phyloP scores from a whole-genome alignment of 2,113 vertebrate genomes.

The Pipra filicauda region DNA sequence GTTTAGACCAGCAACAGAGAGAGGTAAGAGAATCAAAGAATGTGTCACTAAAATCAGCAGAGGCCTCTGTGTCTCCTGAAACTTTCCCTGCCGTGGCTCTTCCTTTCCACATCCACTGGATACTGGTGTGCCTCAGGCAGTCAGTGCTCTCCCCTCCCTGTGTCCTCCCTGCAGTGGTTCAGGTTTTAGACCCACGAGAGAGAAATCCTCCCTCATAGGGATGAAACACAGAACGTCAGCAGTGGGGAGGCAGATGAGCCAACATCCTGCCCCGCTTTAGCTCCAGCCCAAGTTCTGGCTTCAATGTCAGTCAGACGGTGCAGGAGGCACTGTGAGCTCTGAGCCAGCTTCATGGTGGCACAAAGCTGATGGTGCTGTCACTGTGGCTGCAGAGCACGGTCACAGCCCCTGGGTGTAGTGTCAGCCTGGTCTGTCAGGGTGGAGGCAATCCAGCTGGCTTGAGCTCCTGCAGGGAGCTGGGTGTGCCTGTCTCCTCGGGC shows the following conservation, averaged over 20 bases:
- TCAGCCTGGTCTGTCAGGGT: neutral
- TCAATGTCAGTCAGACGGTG: neutral
- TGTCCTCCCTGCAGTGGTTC: neutral
- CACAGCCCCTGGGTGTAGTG: neutral
- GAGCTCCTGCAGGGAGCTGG: neutral
- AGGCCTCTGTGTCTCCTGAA: neutral
- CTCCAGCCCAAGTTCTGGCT: neutral
- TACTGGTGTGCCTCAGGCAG: neutral
- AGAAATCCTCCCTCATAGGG: neutral
- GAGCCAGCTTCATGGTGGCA: neutral
- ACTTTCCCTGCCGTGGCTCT: neutral
- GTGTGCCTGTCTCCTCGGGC: neutral
- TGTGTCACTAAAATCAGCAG: neutral
- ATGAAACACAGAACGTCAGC: neutral
- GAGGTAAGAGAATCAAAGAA: constrained; percentile 78
- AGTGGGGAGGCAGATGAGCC: neutral
- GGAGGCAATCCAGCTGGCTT: neutral
- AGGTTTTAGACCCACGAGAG: neutral
- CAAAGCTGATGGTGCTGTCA: neutral
- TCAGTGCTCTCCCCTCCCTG: neutral
- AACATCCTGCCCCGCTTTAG: neutral
- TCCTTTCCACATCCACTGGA: neutral
- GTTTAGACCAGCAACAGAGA: constrained; percentile 86
- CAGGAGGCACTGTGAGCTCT: neutral
- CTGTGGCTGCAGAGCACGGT: neutral